Base-by-base conservation (phyloP, 2,113 vertebrate species). In the Malurus melanocephalus region DNA sequence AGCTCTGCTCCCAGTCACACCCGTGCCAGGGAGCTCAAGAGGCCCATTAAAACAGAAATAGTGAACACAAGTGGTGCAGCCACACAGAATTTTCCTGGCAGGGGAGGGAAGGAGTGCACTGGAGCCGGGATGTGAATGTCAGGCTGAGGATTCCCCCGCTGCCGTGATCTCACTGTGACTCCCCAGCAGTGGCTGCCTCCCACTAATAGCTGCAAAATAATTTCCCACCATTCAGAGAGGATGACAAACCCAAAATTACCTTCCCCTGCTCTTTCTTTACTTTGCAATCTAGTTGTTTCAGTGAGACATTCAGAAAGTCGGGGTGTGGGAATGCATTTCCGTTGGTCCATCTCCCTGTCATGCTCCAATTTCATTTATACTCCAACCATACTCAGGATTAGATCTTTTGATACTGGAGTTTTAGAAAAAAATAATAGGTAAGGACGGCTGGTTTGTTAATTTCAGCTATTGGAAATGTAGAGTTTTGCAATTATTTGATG, bases 31-130 rank as follows among this genome's bases (percentile, higher is more conserved):
- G 28, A 84, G 69, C 51, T 86, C 64, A 59, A 88, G 80, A 62
- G 88, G 55, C 21, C 17, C 60, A 48, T 82, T 48, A 85, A 85
- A 95, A 93, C 79, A 94, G 90, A 93, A 93, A 90, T 51, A 48
- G 73, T 78, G 51, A 46, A 74, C 74, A 82, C 20, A 59, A 93
- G 90, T 40, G 67, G 62, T 81, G 24, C 67, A 94, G 42, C 55
- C 53, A 69, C 42, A 74, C 33, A 26, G 8, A 17, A 23, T 33
- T 93, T 91, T 93, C 88, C 85, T 87, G 74, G 85, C 80, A 69
- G 86, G 74, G 69, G 53, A 53, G 73, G 73, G 69, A 64, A 89
- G 23, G 16, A 49, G 26, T 64, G 43, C 26, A 14, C 26, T 53
- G 49, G 28, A 78, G 52, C 62, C 64, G 42, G 1, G 2, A 45